Percentiles rank a stretch among this genome's conserved stretches.
phyloP scores from a whole-genome alignment of 2,797 vertebrate genomes.

The Dendrocincla fuliginosa region DNA sequence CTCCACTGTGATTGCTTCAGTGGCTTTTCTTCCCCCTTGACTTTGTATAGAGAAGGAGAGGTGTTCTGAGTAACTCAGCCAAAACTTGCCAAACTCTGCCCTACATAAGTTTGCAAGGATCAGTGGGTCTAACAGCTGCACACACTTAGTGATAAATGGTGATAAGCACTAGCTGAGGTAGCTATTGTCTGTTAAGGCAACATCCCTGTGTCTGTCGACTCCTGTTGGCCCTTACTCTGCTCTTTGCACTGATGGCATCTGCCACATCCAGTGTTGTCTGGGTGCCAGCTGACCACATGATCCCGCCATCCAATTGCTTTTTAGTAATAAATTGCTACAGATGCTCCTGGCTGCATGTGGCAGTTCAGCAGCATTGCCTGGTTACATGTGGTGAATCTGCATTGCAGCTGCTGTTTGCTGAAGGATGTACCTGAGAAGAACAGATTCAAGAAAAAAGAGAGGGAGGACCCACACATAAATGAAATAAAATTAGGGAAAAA shows the following conservation, averaged over 20 bases:
- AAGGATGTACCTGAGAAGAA: not conserved
- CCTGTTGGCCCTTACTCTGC: not conserved
- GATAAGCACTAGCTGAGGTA: not conserved
- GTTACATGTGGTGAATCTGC: not conserved
- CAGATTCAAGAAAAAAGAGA: not conserved
- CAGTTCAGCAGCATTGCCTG: not conserved
- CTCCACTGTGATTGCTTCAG: not conserved
- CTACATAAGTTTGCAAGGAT: not conserved
- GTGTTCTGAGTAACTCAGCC: not conserved
- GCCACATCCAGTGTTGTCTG: not conserved
- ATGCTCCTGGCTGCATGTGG: not conserved
- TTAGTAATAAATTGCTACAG: not conserved
- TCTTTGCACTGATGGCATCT: constrained; percentile 1
- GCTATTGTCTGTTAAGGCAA: not conserved
- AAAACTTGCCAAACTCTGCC: not conserved
- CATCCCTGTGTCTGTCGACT: not conserved
- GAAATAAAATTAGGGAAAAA: not conserved
- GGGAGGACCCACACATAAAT: accelerated
- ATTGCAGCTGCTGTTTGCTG: not conserved
- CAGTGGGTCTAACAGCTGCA: not conserved
- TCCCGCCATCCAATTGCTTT: not conserved
- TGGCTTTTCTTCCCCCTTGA: not conserved
- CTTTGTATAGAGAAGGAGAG: not conserved
- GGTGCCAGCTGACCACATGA: not conserved
- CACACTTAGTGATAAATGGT: not conserved